Evolutionary conservation across 2,888 invertebrate genomes (phyloP), one percentile per base, ranked within the genome.

Genomic region (Boloria euphrosyne): DNA sequence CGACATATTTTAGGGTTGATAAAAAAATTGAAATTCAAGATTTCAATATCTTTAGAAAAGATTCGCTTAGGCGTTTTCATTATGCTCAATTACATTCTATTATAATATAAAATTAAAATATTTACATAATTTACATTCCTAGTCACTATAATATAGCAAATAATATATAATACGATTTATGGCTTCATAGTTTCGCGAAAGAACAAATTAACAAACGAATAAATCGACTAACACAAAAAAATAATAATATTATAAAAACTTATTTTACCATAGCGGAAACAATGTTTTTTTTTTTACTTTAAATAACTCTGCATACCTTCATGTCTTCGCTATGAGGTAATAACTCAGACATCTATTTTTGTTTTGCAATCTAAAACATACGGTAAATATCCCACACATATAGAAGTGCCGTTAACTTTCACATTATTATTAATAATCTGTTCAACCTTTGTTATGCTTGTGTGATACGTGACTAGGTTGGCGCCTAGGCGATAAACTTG

Each of bases 381-480:
- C 7, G n/a, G 31, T 62, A 17, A 49, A 38, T 47, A 49, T 62
- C 13, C n/a, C 46, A 62, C 58, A 49, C 13, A 17, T 18, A 55
- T 14, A 18, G 22, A 52, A 62, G 53, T 58, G 10, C 73, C 66
- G 70, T 70, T 73, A 72, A 66, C 66, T 75, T 71, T 70, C 71
- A 66, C 67, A 66, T 68, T 66, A 68, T 65, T 68, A 68, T 73
- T 75, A 71, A 68, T 71, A 70, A 65, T 62, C 60, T 69, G 60
- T 62, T 67, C 62, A 65, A 52, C 66, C 60, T 72, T 71, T 73
- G 71, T 81, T 80, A 79, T 79, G 81, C 74, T 75, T 68, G 64
- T 70, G 65, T 57, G 47, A 76, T 65, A 84, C 88, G 88, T 86
- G 89, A 83, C 79, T 74, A 65, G 75, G 71, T 76, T 78, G 74